phyloP scores from a whole-genome alignment of 2,888 invertebrate genomes.

The Stegophylla sp. region DNA sequence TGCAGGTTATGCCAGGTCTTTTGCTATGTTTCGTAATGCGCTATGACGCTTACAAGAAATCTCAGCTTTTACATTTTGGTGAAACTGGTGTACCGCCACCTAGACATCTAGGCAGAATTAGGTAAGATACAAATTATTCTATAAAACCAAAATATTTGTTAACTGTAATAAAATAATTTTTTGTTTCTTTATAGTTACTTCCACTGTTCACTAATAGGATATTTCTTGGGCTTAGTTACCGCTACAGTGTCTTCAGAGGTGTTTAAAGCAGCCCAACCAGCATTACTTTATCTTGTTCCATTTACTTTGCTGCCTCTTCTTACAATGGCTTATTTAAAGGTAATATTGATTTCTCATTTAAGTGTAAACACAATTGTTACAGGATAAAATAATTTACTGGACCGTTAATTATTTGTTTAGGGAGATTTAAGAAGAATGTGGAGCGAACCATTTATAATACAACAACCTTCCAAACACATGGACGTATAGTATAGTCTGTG shows the following conservation, averaged over 20 bases:
- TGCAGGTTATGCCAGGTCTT: conserved; percentile 90
- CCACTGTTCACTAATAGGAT: conserved; percentile 97
- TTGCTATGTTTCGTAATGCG: conserved; percentile 94
- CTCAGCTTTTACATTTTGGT: conserved; percentile 73
- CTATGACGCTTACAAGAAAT: conserved; percentile 96
- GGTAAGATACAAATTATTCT: conserved; percentile 61
- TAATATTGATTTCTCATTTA: conserved; percentile 64
- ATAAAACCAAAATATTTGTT: background rate
- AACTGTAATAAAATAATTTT: background rate
- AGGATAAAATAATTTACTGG: too few species aligned
- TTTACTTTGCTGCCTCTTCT: conserved; percentile 94
- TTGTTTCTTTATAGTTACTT: conserved; percentile 76
- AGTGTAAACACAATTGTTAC: background rate
- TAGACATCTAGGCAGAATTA: conserved; percentile 66
- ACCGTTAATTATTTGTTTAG: conserved; percentile 67
- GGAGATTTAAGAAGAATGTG: conserved; percentile 97
- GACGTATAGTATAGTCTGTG: conserved; percentile 70
- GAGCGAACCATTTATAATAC: conserved; percentile 92
- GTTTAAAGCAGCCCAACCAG: conserved; percentile 98
- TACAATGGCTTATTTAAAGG: conserved; percentile 98
- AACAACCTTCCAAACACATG: conserved; percentile 80
- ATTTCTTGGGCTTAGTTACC: conserved; percentile 94
- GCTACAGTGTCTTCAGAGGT: conserved; percentile 97
- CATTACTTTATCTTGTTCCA: conserved; percentile 94
- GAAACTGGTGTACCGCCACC: conserved; percentile 71